Percentiles rank a stretch among this genome's conserved stretches.
Conservation (phyloP, 1,140 invertebrate species). For the Brachionus sp. region DNA sequence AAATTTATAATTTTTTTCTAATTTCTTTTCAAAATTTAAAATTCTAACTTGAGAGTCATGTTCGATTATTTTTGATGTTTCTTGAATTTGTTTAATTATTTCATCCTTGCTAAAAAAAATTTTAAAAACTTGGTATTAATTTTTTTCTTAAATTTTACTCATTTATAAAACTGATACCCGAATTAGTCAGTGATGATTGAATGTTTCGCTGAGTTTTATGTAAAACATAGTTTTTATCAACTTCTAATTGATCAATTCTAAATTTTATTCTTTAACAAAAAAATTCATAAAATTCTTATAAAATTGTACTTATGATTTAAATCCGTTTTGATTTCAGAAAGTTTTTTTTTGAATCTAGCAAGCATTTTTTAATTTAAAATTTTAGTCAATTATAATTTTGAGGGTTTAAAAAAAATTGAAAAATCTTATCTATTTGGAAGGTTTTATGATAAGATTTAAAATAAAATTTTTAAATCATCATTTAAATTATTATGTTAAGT, state of each 20-base stretch:
- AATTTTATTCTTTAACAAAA: neutral
- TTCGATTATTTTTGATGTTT: neutral
- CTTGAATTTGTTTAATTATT: neutral
- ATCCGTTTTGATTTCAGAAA: constrained; percentile 34
- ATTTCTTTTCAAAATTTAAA: neutral
- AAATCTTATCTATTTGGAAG: neutral
- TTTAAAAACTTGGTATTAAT: neutral
- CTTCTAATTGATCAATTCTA: constrained; percentile 44
- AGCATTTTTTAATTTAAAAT: constrained; percentile 4
- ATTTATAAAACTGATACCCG: neutral
- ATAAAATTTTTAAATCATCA: no score
- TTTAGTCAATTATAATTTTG: neutral
- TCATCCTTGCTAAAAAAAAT: neutral
- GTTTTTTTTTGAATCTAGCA: constrained; percentile 28
- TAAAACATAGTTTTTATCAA: constrained; percentile 37
- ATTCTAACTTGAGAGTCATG: neutral
- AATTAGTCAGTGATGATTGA: neutral
- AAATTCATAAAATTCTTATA: neutral
- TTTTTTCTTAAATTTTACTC: neutral
- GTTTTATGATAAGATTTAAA: neutral
- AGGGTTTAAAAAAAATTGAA: neutral
- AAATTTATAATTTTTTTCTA: neutral
- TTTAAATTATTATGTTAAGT: no score
- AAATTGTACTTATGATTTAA: constrained; percentile 33
- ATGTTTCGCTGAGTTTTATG: constrained; percentile 8